Percentiles rank a stretch among this genome's conserved stretches.
Evolutionary conservation across 2,113 vertebrate genomes (phyloP).

Genomic region (Platichthys flesus): DNA sequence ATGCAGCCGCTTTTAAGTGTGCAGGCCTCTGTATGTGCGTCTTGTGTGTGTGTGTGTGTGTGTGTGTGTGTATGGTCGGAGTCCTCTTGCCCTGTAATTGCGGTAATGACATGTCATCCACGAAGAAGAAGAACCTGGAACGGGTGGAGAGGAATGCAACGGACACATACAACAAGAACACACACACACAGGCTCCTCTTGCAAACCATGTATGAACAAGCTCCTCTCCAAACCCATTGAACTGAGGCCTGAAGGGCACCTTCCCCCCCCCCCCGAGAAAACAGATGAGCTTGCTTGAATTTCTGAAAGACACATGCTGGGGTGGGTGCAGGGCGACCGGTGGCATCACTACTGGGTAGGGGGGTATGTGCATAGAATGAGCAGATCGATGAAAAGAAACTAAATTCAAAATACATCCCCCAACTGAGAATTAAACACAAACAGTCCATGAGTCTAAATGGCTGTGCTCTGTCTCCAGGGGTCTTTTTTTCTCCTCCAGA

Average conservation of each 20-base stretch:
- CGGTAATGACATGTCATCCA: conserved; percentile 79
- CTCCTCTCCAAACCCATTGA: conserved; percentile 27
- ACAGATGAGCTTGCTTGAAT: conserved; percentile 15
- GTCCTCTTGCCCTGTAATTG: conserved; percentile 77
- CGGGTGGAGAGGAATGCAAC: conserved; percentile 73
- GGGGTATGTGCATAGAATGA: background rate
- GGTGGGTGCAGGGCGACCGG: background rate
- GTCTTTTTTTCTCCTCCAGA: background rate
- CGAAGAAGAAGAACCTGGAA: conserved; percentile 58
- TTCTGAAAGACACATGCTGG: background rate
- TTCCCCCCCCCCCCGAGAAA: fast-evolving
- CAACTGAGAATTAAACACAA: background rate
- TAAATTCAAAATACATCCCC: background rate
- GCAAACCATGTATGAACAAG: conserved; percentile 67
- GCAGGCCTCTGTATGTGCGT: background rate
- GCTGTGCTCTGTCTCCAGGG: background rate
- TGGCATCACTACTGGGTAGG: background rate
- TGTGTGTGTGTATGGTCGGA: conserved; percentile 37
- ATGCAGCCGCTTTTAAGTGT: conserved; percentile 9
- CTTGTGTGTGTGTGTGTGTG: background rate
- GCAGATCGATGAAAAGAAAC: background rate
- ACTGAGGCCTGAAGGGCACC: conserved; percentile 39
- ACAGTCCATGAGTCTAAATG: background rate
- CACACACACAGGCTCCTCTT: conserved; percentile 38
- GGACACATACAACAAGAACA: conserved; percentile 38